These are phyloP conservation scores for Pangasius macronema DNA, from an alignment of 2,797 vertebrate species.

Conservation along the genomic window DNA sequence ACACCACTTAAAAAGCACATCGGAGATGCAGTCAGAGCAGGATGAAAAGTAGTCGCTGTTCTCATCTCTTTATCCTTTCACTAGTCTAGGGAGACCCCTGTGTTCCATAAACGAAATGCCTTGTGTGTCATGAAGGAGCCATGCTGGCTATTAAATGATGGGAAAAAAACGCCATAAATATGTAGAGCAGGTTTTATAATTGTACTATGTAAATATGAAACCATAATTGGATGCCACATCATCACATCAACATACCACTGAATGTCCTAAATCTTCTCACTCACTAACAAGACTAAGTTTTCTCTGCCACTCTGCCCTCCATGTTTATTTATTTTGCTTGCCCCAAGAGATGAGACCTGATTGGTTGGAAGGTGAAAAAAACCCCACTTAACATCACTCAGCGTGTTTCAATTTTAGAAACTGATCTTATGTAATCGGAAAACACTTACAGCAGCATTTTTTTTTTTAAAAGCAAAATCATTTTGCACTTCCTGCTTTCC, in stretches of 20 bases:
- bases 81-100: not conserved
- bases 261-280: not conserved
- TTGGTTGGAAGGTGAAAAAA: not conserved
- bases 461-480: not conserved
- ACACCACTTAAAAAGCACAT: conserved; percentile 32
- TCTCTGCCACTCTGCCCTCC: not conserved
- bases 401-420: not conserved
- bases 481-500: not conserved
- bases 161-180: not conserved
- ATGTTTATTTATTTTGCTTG: not conserved
- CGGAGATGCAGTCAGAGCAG: not conserved
- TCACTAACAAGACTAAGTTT: not conserved
- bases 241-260: not conserved
- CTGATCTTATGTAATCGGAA: not conserved
- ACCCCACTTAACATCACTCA: not conserved
- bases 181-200: not conserved
- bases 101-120: not conserved
- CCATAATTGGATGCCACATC: not conserved
- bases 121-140: not conserved
- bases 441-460: not conserved
- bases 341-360: not conserved
- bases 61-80: not conserved
- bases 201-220: not conserved
- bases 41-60: conserved; percentile 1
- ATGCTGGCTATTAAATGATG: not conserved